phyloP scores from a whole-genome alignment of 2,888 invertebrate genomes.

The Coelopa pilipes region DNA sequence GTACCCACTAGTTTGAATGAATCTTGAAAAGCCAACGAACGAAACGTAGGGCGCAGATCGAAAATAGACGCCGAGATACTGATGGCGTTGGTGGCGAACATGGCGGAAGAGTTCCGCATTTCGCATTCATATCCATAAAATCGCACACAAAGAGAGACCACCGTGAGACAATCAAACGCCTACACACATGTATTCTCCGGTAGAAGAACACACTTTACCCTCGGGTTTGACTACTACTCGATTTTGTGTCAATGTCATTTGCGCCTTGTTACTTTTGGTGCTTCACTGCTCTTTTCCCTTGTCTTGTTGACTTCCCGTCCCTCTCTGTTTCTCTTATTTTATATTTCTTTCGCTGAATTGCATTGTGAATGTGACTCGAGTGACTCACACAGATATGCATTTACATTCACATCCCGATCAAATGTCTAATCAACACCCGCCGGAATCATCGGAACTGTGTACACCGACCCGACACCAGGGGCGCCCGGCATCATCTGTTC shows the following conservation, averaged over 20 bases:
- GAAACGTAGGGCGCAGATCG: not conserved
- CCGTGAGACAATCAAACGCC: not conserved
- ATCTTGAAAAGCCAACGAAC: too few relatives aligned
- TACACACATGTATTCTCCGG: not conserved
- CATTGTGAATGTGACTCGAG: constrained; percentile 13
- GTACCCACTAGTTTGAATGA: too few relatives aligned
- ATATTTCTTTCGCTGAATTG: not conserved
- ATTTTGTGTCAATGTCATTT: constrained; percentile 34
- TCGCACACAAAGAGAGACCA: not conserved
- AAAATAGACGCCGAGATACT: not conserved
- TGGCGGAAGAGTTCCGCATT: constrained; percentile 4
- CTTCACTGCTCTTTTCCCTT: not conserved
- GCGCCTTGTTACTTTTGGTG: not conserved
- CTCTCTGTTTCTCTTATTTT: not conserved
- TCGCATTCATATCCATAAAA: constrained; percentile 29
- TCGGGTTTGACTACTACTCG: constrained; percentile 13
- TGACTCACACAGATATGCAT: constrained; percentile 27
- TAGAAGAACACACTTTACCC: not conserved
- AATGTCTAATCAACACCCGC: constrained; percentile 62
- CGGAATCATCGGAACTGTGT: constrained; percentile 60
- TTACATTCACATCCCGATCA: constrained; percentile 64
- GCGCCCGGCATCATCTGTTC: constrained; percentile 73
- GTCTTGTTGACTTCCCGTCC: constrained; percentile 21
- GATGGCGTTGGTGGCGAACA: not conserved
- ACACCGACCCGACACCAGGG: constrained; percentile 50